Percentiles rank a stretch among this genome's conserved stretches.
These are phyloP conservation scores for Bambusicola thoracicus DNA, from an alignment of 2,113 vertebrate species.

Conservation along the genomic window DNA sequence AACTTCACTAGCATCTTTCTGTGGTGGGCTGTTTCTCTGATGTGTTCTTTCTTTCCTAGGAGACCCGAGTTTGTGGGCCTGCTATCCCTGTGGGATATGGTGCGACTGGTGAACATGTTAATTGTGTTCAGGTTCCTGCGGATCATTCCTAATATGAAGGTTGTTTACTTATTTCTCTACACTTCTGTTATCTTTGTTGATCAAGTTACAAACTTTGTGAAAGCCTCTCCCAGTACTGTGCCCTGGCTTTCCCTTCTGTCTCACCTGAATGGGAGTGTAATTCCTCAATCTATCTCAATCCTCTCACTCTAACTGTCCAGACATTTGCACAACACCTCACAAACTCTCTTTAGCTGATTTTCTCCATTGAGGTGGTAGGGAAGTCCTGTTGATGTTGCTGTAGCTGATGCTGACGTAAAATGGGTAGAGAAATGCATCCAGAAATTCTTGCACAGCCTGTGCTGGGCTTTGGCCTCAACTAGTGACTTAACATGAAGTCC, in stretches of 20 bases:
- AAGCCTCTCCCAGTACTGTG: neutral
- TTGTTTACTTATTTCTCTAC: neutral
- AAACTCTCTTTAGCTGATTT: neutral
- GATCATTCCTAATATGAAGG: conserved; percentile 93
- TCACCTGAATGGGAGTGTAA: rapidly evolving
- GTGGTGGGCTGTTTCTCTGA: neutral
- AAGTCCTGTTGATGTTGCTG: neutral
- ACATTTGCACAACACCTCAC: neutral
- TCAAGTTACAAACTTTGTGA: neutral
- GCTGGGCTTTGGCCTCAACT: neutral
- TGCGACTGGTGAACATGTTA: conserved; percentile 89
- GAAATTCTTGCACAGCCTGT: neutral
- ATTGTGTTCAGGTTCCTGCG: conserved; percentile 93
- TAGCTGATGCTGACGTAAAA: neutral
- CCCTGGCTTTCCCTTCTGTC: neutral
- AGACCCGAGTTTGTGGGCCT: conserved; percentile 65
- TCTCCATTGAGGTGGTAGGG: neutral
- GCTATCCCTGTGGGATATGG: conserved; percentile 92
- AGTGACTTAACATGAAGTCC: neutral
- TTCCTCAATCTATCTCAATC: neutral
- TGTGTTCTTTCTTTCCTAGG: conserved; percentile 72
- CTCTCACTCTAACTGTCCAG: neutral
- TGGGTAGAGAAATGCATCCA: neutral
- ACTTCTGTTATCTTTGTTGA: neutral
- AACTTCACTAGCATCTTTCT: neutral